Conservation (phyloP, 2,888 invertebrate genomes). For the Cheilosia variabilis region DNA sequence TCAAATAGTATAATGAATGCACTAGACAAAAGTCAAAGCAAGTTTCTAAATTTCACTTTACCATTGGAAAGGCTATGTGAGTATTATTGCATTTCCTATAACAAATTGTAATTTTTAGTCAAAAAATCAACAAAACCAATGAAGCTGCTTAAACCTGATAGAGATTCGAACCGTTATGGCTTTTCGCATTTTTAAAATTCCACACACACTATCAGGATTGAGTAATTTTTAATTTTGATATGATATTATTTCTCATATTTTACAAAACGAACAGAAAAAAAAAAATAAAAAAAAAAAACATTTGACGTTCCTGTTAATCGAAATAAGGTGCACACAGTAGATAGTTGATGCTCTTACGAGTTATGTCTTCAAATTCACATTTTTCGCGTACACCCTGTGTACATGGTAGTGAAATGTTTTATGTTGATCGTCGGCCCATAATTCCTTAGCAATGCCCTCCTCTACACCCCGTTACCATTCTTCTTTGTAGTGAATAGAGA, state of each 20-base stretch:
- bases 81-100: conserved; percentile 76
- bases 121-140: conserved; percentile 30
- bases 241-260: conserved; percentile 15
- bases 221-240: conserved; percentile 46
- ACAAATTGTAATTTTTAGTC: conserved; percentile 49
- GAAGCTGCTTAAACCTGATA: conserved; percentile 60
- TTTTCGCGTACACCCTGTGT: no score
- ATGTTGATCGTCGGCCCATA: no score
- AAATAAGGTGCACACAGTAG: no score
- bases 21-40: conserved; percentile 83
- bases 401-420: no score
- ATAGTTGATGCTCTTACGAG: no score
- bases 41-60: conserved; percentile 83
- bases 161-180: conserved; percentile 42
- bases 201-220: conserved; percentile 52
- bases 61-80: conserved; percentile 83
- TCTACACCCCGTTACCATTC: no score
- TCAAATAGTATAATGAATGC: conserved; percentile 83
- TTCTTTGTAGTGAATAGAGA: no score
- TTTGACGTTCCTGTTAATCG: conserved; percentile 17
- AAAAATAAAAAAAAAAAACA: background rate
- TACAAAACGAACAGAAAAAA: background rate
- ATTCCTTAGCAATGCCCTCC: no score
- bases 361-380: no score
- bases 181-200: conserved; percentile 49